phyloP scores from a whole-genome alignment of 2,888 invertebrate genomes.

The Sinhomidia bicolor region DNA sequence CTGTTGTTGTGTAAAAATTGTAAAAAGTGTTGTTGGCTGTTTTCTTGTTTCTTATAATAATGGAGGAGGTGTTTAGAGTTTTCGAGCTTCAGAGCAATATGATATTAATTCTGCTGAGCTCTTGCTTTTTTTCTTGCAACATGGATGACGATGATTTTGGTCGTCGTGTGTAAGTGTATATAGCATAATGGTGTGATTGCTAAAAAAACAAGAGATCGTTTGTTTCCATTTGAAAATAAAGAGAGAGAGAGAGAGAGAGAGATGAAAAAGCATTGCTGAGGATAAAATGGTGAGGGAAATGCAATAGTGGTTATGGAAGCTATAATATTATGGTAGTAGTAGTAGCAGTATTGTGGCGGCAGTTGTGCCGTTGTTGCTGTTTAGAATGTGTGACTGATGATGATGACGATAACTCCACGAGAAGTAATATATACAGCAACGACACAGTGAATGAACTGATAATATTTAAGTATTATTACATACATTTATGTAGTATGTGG shows the following conservation, averaged over 20 bases:
- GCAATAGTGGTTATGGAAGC: conserved; percentile 16
- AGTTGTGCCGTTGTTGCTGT: conserved; percentile 32
- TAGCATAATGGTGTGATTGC: no score
- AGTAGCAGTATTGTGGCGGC: neutral
- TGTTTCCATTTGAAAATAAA: neutral
- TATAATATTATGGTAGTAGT: neutral
- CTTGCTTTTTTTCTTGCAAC: no score
- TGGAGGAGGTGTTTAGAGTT: neutral
- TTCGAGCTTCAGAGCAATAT: neutral
- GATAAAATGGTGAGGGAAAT: conserved; percentile 39
- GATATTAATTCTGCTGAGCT: neutral
- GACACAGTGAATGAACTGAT: conserved; percentile 51
- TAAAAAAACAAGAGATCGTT: conserved; percentile 18
- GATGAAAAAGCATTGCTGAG: conserved; percentile 43
- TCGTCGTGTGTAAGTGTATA: no score
- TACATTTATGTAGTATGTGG: neutral
- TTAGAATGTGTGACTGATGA: conserved; percentile 22
- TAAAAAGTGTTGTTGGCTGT: no score
- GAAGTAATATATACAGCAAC: neutral
- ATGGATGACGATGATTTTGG: neutral
- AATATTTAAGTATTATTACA: conserved; percentile 6
- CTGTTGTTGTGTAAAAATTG: neutral
- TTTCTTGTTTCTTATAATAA: no score
- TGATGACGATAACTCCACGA: conserved; percentile 10
- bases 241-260: no score